Evolutionary conservation across 2,888 invertebrate species (phyloP), one percentile per base, ranked within the genome.

Genomic region (Standfussiana lucernea): DNA sequence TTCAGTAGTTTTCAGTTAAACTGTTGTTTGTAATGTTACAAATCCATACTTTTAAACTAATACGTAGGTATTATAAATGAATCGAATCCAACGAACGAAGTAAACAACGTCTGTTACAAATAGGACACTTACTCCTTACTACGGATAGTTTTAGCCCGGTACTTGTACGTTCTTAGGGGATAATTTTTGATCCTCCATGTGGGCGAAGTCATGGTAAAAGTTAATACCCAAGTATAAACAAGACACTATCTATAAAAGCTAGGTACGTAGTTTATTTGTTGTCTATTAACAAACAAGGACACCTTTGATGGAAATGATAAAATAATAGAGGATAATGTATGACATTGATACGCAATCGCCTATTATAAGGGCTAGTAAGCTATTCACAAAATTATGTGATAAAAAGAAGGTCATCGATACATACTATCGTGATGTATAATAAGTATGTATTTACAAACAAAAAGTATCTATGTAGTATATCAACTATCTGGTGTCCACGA

Each of bases 311-410:
- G 47, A 56, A 37, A 64, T 18, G 67, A 80, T 79, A 80, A 74
- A n/a, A 67, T 37, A 32, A 77, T 53, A 69, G 10, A 8, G 42
- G 11, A 45, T 45, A 37, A 32, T 24, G n/a, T 56, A 24, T 80
- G 75, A 80, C 47, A 80, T 35, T 15, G 64, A 75, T 75, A 79
- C 5, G 73, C n/a, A 37, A 62, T 73, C 73, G 21, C 13, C 11
- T 28, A 53, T 13, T 67, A 61, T n/a, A 73, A 15, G 40, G 61
- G 15, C 37, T 47, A 35, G 8, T 28, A 64, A 76, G n/a, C 21
- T 28, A 37, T 35, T 40, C 32, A 21, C n/a, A 21, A 40, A 28
- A 15, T 37, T 1, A 15, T n/a, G 40, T 50, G 72, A 78, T 79
- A 78, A 79, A 75, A 72, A 37, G 1, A 37, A 64, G 53, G 64